Evolutionary conservation across 2,113 vertebrate species (phyloP), one percentile per base, ranked within the genome.

Genomic region (Petrocephalus zakoni): DNA sequence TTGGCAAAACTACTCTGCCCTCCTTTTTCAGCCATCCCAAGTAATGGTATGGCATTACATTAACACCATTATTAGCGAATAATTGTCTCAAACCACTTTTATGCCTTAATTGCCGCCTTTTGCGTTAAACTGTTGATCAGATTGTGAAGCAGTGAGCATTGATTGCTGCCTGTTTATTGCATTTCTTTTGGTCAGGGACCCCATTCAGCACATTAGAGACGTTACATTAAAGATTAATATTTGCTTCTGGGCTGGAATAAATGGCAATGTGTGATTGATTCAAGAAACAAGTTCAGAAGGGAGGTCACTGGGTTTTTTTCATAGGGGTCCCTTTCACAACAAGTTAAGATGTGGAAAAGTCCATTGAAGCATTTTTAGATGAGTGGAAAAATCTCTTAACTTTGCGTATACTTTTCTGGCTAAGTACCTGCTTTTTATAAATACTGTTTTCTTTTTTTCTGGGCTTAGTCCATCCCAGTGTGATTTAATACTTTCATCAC

Each of bases 241-340:
- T 68, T 68, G 11, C 9, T 29, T 25, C 11, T 68, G 61, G 58
- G n/a, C 8, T 25, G 9, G n/a, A 64, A 64, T n/a, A 64, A 25
- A 7, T 64, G 25, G 61, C 25, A 68, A 68, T 29, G 61, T 29
- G 25, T 68, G 61, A 29, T 68, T 68, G 61, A 75, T 34, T 75
- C 68, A 75, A 17, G 11, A 75, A 15, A 37, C 86, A 91, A 42
- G 90, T 88, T 93, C 90, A 90, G 64, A 87, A 89, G 84, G 55
- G 87, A 84, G 88, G 91, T 93, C 92, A 91, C 83, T 21, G 68
- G 78, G 72, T 46, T 87, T 58, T 53, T 34, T n/a, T 83, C 46
- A 42, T 78, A 87, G 61, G 49, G 29, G 37, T 88, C 29, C 22
- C 85, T 91, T 91, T 90, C 81, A 88, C 91, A 88, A 34, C 37